These are phyloP conservation scores for sheep (Ovis aries) DNA, from an alignment of 2,113 vertebrate genomes.

Conservation along the genomic window DNA sequence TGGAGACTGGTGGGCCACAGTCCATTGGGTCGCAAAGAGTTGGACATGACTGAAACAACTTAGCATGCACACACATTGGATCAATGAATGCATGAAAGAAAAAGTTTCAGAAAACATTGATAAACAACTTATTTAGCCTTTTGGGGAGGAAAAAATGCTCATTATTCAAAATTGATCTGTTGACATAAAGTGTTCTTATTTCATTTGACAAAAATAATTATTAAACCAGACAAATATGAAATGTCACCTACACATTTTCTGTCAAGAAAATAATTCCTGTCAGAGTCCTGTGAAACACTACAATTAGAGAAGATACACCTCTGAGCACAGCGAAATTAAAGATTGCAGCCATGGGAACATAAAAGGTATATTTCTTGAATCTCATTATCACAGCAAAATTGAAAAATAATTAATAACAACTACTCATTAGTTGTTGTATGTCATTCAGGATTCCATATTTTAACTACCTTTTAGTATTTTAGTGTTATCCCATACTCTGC, in stretches of 20 bases:
- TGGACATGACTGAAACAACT: neutral
- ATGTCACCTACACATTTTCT: neutral
- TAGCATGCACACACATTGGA: neutral
- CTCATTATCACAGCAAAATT: neutral
- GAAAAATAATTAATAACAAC: neutral
- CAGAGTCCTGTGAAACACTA: neutral
- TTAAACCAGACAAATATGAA: constrained; percentile 27
- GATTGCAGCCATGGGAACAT: neutral
- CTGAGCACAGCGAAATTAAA: neutral
- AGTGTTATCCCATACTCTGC: neutral
- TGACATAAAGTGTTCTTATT: neutral
- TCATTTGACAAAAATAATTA: constrained; percentile 29
- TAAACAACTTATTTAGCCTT: neutral
- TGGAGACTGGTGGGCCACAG: neutral
- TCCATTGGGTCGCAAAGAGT: neutral
- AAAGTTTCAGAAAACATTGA: neutral
- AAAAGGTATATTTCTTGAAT: neutral
- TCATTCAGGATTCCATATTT: neutral
- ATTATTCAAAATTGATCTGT: constrained; percentile 34
- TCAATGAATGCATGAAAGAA: neutral
- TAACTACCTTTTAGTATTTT: neutral
- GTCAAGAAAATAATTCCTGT: neutral
- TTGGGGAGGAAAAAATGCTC: neutral
- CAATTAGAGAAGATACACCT: neutral
- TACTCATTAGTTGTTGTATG: neutral